These are phyloP conservation scores for Erethizon dorsatum DNA, from an alignment of 2,797 vertebrate species.

Conservation along the genomic window DNA sequence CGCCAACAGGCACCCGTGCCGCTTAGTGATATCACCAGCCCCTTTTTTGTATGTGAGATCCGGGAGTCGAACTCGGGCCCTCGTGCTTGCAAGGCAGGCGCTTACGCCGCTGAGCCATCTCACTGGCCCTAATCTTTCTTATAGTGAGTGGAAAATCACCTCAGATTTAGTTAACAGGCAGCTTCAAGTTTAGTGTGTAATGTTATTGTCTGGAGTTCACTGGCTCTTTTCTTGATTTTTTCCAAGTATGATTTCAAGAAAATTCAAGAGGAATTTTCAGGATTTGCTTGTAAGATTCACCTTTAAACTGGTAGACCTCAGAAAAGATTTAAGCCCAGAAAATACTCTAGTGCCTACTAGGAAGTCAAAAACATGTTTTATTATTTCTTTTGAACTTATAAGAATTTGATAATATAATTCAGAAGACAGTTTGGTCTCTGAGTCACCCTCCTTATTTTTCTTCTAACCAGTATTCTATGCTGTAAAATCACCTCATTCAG, in stretches of 20 bases:
- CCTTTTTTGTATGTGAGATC: too few species aligned
- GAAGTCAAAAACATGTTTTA: background rate
- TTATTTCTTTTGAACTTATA: constrained; percentile 8
- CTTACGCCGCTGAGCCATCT: too few species aligned
- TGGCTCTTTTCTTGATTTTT: background rate
- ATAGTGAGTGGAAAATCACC: background rate
- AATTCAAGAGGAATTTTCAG: background rate
- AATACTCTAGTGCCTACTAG: background rate
- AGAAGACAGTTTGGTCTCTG: background rate
- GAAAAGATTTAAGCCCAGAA: constrained; percentile 25
- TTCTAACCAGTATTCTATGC: constrained; percentile 12
- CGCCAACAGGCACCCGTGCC: too few species aligned
- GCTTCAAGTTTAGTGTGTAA: background rate
- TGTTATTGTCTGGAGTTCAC: background rate
- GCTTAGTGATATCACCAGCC: too few species aligned
- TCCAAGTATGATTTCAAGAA: background rate
- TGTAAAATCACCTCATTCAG: constrained; percentile 6
- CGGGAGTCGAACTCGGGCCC: too few species aligned
- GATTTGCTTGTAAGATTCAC: background rate
- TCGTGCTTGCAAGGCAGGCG: too few species aligned
- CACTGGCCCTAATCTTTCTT: too few species aligned
- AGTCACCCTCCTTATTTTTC: constrained; percentile 24
- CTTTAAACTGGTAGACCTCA: background rate
- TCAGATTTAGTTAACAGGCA: background rate
- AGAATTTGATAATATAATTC: constrained; percentile 32